Evolutionary conservation across 2,888 invertebrate genomes (phyloP).

Genomic region (Adelognathus sp.): DNA sequence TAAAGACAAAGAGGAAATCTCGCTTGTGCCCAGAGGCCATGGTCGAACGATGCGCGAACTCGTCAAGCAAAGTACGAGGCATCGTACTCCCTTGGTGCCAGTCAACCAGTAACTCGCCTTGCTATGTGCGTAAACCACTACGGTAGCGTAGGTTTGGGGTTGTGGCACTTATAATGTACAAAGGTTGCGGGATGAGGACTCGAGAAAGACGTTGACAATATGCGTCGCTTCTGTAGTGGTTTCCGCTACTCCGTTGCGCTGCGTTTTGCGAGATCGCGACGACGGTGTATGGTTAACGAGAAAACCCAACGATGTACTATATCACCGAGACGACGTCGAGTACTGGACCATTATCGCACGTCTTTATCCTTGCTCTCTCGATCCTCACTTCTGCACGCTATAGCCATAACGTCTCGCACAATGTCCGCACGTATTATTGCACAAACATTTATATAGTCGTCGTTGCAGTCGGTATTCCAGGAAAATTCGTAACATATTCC

Average conservation of each 20-base stretch:
- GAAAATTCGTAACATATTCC: constrained; percentile 24
- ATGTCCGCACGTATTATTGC: constrained; percentile 16
- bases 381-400: not conserved
- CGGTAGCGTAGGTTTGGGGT: too few relatives aligned
- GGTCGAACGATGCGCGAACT: not conserved
- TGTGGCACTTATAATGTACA: too few relatives aligned
- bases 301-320: not conserved
- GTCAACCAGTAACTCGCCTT: not conserved
- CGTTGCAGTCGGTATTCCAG: not conserved
- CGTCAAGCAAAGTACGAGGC: not conserved
- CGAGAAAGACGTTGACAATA: constrained; percentile 8
- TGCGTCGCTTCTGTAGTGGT: not conserved
- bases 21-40: not conserved
- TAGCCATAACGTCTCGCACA: constrained; percentile 46
- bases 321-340: constrained; percentile 1
- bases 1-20: not conserved
- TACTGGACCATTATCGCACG: constrained; percentile 32
- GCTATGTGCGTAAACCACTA: too few relatives aligned
- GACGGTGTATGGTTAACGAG: constrained; percentile 39
- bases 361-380: not conserved
- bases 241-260: not conserved
- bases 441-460: constrained; percentile 10
- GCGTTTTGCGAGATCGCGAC: not conserved
- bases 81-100: constrained; percentile 1
- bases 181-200: constrained; percentile 23